Evolutionary conservation across 1,140 invertebrate species (phyloP).

Genomic region (Ceratina calcarata): DNA sequence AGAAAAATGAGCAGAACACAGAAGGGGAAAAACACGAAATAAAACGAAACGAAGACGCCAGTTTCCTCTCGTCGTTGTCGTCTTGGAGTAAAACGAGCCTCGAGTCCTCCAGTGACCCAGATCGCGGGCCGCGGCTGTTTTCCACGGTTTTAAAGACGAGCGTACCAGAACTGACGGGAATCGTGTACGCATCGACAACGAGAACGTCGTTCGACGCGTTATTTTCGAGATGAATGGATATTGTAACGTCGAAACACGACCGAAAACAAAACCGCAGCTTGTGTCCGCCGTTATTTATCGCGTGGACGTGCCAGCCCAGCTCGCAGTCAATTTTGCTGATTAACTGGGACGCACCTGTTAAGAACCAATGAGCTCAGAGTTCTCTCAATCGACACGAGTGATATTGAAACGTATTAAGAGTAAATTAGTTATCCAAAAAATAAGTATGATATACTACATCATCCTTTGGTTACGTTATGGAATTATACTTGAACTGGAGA

Average conservation of each 20-base stretch:
- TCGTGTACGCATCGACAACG: not conserved
- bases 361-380: not conserved
- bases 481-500: no score
- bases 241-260: not conserved
- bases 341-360: not conserved
- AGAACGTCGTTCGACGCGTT: constrained; percentile 15
- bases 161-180: not conserved
- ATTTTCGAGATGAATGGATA: constrained; percentile 33
- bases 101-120: constrained; percentile 15
- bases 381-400: no score
- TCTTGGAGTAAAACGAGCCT: not conserved
- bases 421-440: no score
- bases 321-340: constrained; percentile 14
- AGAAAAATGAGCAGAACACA: no score
- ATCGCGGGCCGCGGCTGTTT: not conserved
- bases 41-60: not conserved
- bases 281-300: constrained; percentile 19
- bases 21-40: not conserved
- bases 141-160: constrained; percentile 29
- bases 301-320: not conserved
- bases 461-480: no score
- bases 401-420: no score
- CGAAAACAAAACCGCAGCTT: constrained; percentile 1
- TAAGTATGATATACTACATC: no score
- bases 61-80: not conserved